Base-by-base conservation (phyloP, 2,113 vertebrate species). In the Rattus rattus region DNA sequence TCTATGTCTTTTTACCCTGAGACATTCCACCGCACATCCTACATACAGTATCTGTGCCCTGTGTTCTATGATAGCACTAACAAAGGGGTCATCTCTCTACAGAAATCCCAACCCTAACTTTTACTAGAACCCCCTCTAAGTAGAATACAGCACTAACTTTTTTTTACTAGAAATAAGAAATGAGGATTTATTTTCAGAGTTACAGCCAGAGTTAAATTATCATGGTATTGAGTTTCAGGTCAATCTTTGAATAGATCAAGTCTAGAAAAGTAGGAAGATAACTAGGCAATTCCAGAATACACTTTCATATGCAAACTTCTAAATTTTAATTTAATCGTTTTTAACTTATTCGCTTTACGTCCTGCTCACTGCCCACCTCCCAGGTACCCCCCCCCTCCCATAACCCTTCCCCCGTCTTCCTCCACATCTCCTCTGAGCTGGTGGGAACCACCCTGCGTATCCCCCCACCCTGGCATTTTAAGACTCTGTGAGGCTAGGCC, bases 101-200 rank as follows among this genome's bases (percentile, higher is more conserved):
- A 89, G 22, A 16, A n/a, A 49, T 63, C 77, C 52, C n/a, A 77
- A 20, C 22, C 4, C 47, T 65, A 33, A 33, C 5, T 69, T 16
- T 69, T 33, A 69, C 30, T 33, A 33, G 67, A 33, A 69, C 12
- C 12, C 67, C 13, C 22, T 89, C 77, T 87, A 87, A 93, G 76
- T 28, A 24, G 52, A 52, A 70, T 70, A 59, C 47, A 79, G 22
- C 30, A 9, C 49, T 67, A 75, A 86, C 79, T 85, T 80, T 56
- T 85, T 85, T 80, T 56, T 94, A 80, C 30, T n/a, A 33, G 17
- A 28, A 59, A 77, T 81, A 92, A 94, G 12, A 92, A 86, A 92
- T 30, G 59, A 43, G 20, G 2, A 72, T 52, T 56, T 87, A 59
- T 89, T 87, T 94, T 76, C 54, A 61, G 14, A 87, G 13, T 84